Conservation (phyloP, 2,797 vertebrate genomes). For the Characodon lateralis region DNA sequence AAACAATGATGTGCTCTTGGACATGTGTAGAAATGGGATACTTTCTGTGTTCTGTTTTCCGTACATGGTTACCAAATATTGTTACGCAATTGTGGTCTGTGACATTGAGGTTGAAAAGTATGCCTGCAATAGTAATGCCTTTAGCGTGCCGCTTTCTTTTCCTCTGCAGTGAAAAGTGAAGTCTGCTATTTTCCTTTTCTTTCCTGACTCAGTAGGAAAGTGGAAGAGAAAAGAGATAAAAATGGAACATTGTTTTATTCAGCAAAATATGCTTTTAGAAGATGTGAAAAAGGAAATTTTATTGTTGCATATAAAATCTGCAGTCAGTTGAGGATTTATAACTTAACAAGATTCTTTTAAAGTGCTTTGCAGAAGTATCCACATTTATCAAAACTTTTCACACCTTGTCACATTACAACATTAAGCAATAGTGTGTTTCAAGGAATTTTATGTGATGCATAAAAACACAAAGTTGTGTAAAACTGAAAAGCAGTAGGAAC, state of each 20-base stretch:
- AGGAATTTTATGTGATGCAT: background rate
- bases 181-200: constrained; percentile 30
- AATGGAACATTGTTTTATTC: background rate
- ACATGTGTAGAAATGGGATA: constrained; percentile 40
- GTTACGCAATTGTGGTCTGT: constrained; percentile 35
- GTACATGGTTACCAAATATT: constrained; percentile 32
- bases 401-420: background rate
- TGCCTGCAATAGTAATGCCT: constrained; percentile 37
- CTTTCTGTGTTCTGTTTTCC: constrained; percentile 46
- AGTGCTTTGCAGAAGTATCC: background rate
- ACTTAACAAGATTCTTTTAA: background rate
- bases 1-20: constrained; percentile 32
- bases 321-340: background rate
- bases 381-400: background rate
- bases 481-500: background rate
- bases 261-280: constrained; percentile 13
- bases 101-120: constrained; percentile 25
- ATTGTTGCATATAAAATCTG: background rate
- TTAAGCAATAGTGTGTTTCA: background rate
- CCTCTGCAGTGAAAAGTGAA: constrained; percentile 52
- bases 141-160: constrained; percentile 44
- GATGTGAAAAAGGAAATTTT: constrained; percentile 7
- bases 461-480: background rate
- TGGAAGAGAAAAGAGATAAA: constrained; percentile 7
- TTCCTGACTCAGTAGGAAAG: constrained; percentile 55